Evolutionary conservation across 2,113 vertebrate genomes (phyloP).

Genomic region (Otocyon megalotis): DNA sequence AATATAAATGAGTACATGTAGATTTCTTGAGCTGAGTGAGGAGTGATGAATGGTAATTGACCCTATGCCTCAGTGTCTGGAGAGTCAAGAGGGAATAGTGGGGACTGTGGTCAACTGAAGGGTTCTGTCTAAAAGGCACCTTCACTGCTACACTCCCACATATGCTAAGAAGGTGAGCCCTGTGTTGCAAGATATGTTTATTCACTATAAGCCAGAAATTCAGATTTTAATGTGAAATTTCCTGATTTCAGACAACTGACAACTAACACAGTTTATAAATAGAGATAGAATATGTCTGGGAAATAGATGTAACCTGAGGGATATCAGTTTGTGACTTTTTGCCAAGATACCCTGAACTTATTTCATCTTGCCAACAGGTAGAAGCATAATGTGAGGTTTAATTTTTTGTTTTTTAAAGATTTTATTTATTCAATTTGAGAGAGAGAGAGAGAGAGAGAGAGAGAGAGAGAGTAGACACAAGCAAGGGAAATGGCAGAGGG

Average conservation of each 20-base stretch:
- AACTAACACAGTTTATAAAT: not conserved
- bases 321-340: not conserved
- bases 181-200: not conserved
- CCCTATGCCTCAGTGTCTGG: not conserved
- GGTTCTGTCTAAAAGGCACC: not conserved
- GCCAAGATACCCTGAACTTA: not conserved
- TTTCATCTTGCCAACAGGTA: not conserved
- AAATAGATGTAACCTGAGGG: not conserved
- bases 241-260: not conserved
- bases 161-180: not conserved
- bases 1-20: not conserved
- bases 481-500: no score
- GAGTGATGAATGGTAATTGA: not conserved
- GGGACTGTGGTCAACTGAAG: not conserved
- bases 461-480: no score
- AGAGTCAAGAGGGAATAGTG: not conserved
- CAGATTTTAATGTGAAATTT: not conserved
- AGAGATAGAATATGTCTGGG: not conserved
- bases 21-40: not conserved
- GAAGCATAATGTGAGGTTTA: not conserved
- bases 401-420: no score
- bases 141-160: not conserved
- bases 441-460: no score
- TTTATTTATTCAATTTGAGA: no score
- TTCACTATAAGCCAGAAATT: not conserved